phyloP scores from a whole-genome alignment of 1,140 invertebrate genomes.

The Pseudomyrmex gracilis region DNA sequence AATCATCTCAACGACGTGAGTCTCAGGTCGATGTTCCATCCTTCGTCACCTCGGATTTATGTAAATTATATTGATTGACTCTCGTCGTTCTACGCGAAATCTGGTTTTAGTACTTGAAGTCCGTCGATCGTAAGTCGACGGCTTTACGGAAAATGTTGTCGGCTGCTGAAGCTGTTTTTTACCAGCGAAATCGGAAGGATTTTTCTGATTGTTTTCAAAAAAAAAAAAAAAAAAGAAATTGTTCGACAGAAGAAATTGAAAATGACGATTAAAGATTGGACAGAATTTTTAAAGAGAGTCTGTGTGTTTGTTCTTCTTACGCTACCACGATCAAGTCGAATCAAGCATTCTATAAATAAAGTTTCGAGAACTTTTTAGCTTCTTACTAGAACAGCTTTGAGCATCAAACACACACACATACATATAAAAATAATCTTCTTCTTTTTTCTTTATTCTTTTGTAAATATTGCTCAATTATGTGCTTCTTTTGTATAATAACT shows the following conservation, averaged over 20 bases:
- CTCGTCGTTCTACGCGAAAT: constrained; percentile 25
- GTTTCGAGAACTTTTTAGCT: neutral
- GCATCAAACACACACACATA: neutral
- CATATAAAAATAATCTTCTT: neutral
- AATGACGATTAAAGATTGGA: neutral
- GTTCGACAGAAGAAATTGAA: constrained; percentile 23
- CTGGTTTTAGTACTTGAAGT: constrained; percentile 26
- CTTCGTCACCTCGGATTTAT: constrained; percentile 39
- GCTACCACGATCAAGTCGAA: constrained; percentile 29
- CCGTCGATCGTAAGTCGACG: neutral
- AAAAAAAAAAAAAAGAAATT: neutral
- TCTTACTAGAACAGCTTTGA: neutral
- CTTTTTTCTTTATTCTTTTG: neutral
- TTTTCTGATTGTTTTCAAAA: constrained; percentile 43
- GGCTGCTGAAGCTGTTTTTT: constrained; percentile 40
- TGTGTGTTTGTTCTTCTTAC: constrained; percentile 26
- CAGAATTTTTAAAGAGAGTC: neutral
- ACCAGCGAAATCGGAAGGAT: neutral
- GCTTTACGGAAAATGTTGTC: constrained; percentile 3
- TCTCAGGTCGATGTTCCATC: constrained; percentile 22
- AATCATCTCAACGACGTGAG: constrained; percentile 37
- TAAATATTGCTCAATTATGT: neutral
- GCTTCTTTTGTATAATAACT: neutral
- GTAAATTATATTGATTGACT: constrained; percentile 58
- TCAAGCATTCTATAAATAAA: constrained; percentile 50